phyloP scores from a whole-genome alignment of 2,888 invertebrate species.

The Microchrysa polita region DNA sequence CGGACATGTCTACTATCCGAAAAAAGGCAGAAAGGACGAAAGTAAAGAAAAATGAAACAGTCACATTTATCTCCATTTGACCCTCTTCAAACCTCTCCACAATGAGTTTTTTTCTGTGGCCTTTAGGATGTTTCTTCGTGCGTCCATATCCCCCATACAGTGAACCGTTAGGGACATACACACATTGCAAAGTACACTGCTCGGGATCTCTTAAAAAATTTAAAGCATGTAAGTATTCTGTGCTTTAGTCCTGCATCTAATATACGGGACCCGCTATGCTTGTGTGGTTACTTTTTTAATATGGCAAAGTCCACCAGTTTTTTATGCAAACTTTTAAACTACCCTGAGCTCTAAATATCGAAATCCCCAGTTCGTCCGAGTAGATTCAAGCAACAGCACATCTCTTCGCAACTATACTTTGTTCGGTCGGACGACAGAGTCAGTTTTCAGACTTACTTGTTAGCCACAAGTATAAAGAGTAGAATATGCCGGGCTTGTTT shows the following conservation, averaged over 20 bases:
- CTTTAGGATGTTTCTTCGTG: slow-evolving; percentile 49
- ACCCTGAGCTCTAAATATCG: slow-evolving; percentile 35
- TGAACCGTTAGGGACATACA: not conserved
- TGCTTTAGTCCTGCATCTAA: slow-evolving; percentile 49
- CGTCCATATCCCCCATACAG: slow-evolving; percentile 43
- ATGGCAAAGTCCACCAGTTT: slow-evolving; percentile 30
- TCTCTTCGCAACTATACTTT: not conserved
- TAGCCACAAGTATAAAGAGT: not conserved
- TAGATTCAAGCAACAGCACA: not conserved
- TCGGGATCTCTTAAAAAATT: slow-evolving; percentile 52
- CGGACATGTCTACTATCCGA: slow-evolving; percentile 32
- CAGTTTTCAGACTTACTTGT: slow-evolving; percentile 9
- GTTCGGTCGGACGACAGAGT: not conserved
- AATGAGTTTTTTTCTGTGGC: slow-evolving; percentile 34
- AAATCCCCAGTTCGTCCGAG: slow-evolving; percentile 27
- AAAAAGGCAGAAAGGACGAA: slow-evolving; percentile 20
- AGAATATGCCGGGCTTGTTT: slow-evolving; percentile 43
- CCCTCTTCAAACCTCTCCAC: slow-evolving; percentile 64
- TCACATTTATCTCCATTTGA: slow-evolving; percentile 65
- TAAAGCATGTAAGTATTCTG: slow-evolving; percentile 53
- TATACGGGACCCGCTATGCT: not conserved
- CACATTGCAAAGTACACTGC: slow-evolving; percentile 39
- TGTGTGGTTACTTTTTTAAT: slow-evolving; percentile 33
- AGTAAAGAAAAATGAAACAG: slow-evolving; percentile 44
- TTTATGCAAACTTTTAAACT: slow-evolving; percentile 18